phyloP scores from a whole-genome alignment of 2,888 invertebrate genomes.

The Yponomeuta evonymella region DNA sequence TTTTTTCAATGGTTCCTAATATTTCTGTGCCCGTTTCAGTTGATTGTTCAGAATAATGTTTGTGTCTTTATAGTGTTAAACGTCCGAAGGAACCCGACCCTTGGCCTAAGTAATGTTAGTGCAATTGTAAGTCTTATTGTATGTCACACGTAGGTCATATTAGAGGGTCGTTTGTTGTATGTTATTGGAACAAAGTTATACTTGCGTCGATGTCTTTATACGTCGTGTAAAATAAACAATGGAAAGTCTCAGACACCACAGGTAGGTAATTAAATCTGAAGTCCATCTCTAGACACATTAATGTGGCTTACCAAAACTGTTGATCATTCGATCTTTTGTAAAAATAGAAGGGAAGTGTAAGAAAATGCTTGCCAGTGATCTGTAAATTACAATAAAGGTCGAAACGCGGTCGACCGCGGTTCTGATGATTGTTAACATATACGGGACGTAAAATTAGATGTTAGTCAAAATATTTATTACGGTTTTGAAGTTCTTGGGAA shows the following conservation, averaged over 20 bases:
- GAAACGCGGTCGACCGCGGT: not conserved
- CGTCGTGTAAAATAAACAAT: no score
- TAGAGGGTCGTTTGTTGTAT: not conserved
- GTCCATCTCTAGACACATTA: no score
- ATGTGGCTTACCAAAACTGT: no score
- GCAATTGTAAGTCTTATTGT: not conserved
- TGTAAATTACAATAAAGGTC: no score
- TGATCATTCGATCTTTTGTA: no score
- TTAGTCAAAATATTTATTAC: not conserved
- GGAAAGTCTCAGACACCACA: no score
- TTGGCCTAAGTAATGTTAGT: conserved; percentile 1
- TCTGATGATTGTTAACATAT: not conserved
- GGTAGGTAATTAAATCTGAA: no score
- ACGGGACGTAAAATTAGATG: not conserved
- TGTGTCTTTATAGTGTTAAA: not conserved
- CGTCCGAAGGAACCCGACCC: not conserved
- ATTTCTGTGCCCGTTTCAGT: not conserved
- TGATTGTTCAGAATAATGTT: not conserved
- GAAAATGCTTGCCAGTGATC: no score
- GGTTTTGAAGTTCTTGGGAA: not conserved
- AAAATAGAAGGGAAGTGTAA: no score
- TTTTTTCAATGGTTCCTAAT: not conserved
- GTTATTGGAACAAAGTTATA: not conserved
- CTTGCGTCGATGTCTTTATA: not conserved
- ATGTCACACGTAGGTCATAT: not conserved